A percentile compares a stretch with the other conserved stretches of the same genome.
Evolutionary conservation across 2,797 vertebrate species (phyloP).

Genomic region (Sandelia bainsii): DNA sequence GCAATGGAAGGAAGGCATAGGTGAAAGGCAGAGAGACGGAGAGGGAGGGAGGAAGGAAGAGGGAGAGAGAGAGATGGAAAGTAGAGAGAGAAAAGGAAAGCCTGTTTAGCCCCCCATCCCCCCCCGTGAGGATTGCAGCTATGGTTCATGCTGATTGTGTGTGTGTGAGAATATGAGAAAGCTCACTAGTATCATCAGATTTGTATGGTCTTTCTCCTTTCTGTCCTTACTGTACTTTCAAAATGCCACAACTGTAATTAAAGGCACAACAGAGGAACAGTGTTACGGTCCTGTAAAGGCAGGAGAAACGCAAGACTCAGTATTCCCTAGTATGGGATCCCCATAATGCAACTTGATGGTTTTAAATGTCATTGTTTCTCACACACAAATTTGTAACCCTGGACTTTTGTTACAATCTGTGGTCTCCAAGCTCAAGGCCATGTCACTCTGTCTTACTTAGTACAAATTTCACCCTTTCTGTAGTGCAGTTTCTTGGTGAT

Average conservation of each 20-base stretch:
- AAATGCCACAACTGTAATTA: conserved; percentile 32
- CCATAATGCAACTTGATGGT: neutral
- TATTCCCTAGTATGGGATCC: neutral
- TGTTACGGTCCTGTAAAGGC: neutral
- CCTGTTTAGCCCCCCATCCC: neutral
- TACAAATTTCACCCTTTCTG: no score
- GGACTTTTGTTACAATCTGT: neutral
- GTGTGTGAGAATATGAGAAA: conserved; percentile 18
- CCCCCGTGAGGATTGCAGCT: conserved; percentile 40
- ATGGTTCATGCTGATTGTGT: conserved; percentile 33
- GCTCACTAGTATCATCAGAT: conserved; percentile 15
- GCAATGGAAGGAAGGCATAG: conserved; percentile 65
- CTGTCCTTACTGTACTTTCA: conserved; percentile 10
- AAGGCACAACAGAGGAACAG: conserved; percentile 7
- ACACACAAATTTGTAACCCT: neutral
- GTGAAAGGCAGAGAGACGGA: conserved; percentile 64
- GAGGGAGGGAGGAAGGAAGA: conserved; percentile 69
- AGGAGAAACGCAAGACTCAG: no score
- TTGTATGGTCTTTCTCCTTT: neutral
- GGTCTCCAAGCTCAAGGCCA: no score
- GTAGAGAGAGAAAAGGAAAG: conserved; percentile 51
- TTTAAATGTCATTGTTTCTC: neutral
- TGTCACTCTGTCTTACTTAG: no score
- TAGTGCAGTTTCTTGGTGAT: no score
- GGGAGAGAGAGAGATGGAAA: conserved; percentile 57